Percentiles rank a stretch among this genome's conserved stretches.
These are phyloP conservation scores for Cheilosia grossa DNA, from an alignment of 2,888 invertebrate species.

Conservation along the genomic window DNA sequence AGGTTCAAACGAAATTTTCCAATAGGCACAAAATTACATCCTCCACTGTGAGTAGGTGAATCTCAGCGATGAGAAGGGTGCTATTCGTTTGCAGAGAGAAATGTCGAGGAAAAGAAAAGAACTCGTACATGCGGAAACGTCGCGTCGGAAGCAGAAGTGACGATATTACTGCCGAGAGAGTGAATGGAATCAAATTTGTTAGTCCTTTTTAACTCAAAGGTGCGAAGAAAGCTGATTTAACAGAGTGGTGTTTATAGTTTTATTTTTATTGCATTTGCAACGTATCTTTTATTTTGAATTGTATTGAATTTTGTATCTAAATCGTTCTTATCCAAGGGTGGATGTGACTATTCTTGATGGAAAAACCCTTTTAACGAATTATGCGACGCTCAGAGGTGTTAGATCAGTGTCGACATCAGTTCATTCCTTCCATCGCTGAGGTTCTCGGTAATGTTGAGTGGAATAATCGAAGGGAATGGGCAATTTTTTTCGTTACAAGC, in stretches of 20 bases:
- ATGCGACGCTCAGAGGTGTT: no score
- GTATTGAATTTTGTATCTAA: no score
- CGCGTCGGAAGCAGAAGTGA: neutral
- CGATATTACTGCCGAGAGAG: neutral
- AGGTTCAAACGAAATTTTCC: conserved; percentile 4
- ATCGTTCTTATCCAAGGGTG: no score
- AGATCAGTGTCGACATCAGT: no score
- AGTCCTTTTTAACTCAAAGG: neutral
- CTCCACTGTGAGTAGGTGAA: neutral
- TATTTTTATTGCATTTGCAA: neutral
- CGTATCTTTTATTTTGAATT: no score
- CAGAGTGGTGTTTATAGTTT: neutral
- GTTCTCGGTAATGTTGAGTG: no score
- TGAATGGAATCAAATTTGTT: conserved; percentile 4
- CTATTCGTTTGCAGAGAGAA: neutral
- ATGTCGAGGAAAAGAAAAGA: neutral
- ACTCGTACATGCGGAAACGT: neutral
- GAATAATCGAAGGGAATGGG: no score
- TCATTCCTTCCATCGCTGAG: no score
- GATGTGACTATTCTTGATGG: no score
- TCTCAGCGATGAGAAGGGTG: neutral
- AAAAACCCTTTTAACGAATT: no score
- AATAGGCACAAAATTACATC: conserved; percentile 6
- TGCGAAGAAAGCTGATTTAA: neutral
- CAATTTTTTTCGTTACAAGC: no score